These are phyloP conservation scores for Sminthurides aquaticus DNA, from an alignment of 2,888 invertebrate species.

Conservation along the genomic window DNA sequence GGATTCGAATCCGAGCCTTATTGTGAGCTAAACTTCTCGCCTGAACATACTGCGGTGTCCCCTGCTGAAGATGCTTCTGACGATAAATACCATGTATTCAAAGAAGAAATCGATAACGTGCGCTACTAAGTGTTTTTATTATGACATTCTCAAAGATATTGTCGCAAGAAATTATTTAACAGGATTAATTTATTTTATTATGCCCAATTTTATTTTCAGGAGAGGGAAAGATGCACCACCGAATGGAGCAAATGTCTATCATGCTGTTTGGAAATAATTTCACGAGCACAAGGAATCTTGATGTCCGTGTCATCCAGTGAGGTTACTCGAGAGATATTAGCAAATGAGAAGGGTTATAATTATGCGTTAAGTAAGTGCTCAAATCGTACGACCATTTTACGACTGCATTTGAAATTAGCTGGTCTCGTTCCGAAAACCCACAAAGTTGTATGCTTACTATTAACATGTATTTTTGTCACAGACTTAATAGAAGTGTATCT, in stretches of 20 bases:
- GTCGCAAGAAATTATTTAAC: too few species aligned
- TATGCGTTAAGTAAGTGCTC: conserved; percentile 51
- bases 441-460: too few species aligned
- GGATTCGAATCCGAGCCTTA: background rate
- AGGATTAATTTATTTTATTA: too few species aligned
- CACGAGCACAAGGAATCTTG: conserved; percentile 53
- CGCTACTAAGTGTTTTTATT: conserved; percentile 12
- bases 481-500: conserved; percentile 51
- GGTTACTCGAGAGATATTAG: conserved; percentile 53
- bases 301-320: conserved; percentile 52
- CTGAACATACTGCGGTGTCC: background rate
- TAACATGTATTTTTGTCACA: conserved; percentile 34
- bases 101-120: conserved; percentile 37
- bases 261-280: conserved; percentile 52
- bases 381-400: background rate
- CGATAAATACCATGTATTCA: conserved; percentile 40
- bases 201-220: conserved; percentile 39
- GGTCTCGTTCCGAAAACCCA: background rate
- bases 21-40: background rate
- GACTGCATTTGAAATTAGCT: background rate
- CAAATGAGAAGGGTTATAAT: conserved; percentile 52
- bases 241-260: conserved; percentile 51
- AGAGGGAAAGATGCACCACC: conserved; percentile 46
- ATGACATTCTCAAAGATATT: background rate
- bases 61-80: conserved; percentile 4